Percentiles rank a stretch among this genome's conserved stretches.
Evolutionary conservation across 2,113 vertebrate genomes (phyloP).

Genomic region (Dasyornis broadbenti): DNA sequence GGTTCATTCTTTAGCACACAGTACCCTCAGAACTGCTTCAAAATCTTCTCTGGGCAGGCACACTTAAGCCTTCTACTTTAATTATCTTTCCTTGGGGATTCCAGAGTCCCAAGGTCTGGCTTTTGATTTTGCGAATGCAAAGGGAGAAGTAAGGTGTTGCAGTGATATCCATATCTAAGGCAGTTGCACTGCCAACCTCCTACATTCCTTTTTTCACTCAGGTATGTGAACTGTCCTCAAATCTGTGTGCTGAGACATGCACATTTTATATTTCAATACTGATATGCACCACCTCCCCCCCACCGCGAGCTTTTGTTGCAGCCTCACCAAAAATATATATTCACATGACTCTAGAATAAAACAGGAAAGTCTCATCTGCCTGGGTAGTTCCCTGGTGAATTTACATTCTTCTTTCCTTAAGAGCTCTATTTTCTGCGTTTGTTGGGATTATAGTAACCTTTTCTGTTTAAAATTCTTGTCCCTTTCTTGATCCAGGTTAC

Average conservation of each 20-base stretch:
- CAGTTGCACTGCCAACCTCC: not conserved
- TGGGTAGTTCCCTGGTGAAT: not conserved
- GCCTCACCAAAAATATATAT: not conserved
- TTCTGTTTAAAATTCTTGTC: not conserved
- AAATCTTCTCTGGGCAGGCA: not conserved
- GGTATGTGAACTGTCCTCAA: not conserved
- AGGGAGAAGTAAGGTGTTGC: not conserved
- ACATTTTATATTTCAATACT: not conserved
- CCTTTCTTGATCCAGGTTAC: not conserved
- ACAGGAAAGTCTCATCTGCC: not conserved
- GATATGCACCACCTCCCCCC: not conserved
- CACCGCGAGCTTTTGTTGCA: not conserved
- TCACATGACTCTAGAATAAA: not conserved
- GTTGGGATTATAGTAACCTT: not conserved
- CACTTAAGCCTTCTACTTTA: not conserved
- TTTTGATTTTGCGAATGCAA: not conserved
- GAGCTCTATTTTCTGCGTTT: not conserved
- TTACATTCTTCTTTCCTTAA: not conserved
- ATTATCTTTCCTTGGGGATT: not conserved
- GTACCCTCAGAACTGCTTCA: not conserved
- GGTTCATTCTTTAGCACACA: not conserved
- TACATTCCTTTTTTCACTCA: not conserved
- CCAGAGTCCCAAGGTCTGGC: not conserved
- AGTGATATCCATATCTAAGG: not conserved
- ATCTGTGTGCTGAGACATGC: not conserved